Percentiles rank a stretch among this genome's conserved stretches.
Evolutionary conservation across 2,797 vertebrate genomes (phyloP).

Genomic region (Bradypodion pumilum): DNA sequence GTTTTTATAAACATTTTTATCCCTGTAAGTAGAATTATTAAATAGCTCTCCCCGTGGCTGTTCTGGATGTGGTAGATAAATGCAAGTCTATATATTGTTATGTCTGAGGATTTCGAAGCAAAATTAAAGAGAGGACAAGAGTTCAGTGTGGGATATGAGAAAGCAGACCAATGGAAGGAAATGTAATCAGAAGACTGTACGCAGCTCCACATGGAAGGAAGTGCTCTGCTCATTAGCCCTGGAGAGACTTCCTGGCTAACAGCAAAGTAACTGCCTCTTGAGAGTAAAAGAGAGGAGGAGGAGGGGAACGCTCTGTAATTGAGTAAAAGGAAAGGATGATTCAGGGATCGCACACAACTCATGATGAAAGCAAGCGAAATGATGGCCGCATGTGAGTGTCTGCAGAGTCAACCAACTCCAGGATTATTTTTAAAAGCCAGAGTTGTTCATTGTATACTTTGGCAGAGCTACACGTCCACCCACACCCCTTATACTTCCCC

Average conservation of each 20-base stretch:
- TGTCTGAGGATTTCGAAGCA: constrained; percentile 57
- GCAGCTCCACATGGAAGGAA: background rate
- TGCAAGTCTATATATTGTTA: constrained; percentile 49
- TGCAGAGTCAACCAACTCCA: constrained; percentile 5
- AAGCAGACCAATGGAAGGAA: constrained; percentile 37
- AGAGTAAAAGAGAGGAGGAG: constrained; percentile 12
- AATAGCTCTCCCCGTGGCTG: constrained; percentile 65
- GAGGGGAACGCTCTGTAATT: background rate
- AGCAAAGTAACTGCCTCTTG: constrained; percentile 21
- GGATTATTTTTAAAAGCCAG: constrained; percentile 3
- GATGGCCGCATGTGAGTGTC: background rate
- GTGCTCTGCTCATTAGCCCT: constrained; percentile 45
- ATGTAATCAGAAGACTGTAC: constrained; percentile 42
- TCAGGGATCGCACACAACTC: constrained; percentile 9
- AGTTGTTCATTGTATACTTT: background rate
- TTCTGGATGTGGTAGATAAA: constrained; percentile 72
- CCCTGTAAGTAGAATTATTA: constrained; percentile 64
- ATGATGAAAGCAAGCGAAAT: constrained; percentile 31
- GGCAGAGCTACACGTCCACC: too few species aligned
- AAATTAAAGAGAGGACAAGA: constrained; percentile 56
- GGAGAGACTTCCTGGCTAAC: constrained; percentile 49
- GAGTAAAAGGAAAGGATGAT: constrained; percentile 22
- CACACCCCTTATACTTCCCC: background rate
- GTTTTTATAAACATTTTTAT: constrained; percentile 79
- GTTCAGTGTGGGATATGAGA: constrained; percentile 59